Evolutionary conservation across 2,113 vertebrate genomes (phyloP), one percentile per base, ranked within the genome.

Genomic region (Ptyas mucosa): DNA sequence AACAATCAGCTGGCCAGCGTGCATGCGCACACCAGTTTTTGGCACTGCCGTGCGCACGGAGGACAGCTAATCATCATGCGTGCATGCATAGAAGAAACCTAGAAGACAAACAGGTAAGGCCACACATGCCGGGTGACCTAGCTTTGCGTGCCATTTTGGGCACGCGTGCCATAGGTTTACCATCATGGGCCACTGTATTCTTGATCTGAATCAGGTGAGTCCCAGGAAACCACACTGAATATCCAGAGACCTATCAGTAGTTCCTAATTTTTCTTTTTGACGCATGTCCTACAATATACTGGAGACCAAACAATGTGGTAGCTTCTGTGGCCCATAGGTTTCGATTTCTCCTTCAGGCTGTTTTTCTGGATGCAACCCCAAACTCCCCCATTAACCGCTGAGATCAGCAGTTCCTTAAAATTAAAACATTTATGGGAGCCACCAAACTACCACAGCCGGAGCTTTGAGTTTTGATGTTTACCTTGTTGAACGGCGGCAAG

Each of bases 391-490:
- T 94, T 93, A 95, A 39, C 93, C 54, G 93, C 95, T 0, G 8
- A 61, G 94, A 95, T 95, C 95, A 96, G 87, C 93, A 90, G 95
- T 88, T 93, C 95, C 95, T 95, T 92, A 96, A 95, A 95, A 88
- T 93, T 94, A 18, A 0, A 95, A 92, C 57, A 14, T 95, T 97
- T 96, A 95, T 97, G 96, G 89, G 91, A 94, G 95, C 64, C 23
- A 96, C 96, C 94, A 95, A 61, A 87, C 92, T 94, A 93, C 95
- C 91, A 88, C 1, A 94, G 94, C 91, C 95, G 95, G 94, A 95
- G 95, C 94, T 94, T 96, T 0, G 85, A 93, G 95, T 95, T 97
- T 97, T 97, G 97, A 97, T 96, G 96, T 96, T 96, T 95, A 95
- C 96, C 94, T 96, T 95, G 90, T 93, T 95, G 95, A 93, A 95